A percentile compares a stretch with the other conserved stretches of the same genome.
phyloP scores from a whole-genome alignment of 1,140 invertebrate genomes.

The Phymorhynchus buccinoides region DNA sequence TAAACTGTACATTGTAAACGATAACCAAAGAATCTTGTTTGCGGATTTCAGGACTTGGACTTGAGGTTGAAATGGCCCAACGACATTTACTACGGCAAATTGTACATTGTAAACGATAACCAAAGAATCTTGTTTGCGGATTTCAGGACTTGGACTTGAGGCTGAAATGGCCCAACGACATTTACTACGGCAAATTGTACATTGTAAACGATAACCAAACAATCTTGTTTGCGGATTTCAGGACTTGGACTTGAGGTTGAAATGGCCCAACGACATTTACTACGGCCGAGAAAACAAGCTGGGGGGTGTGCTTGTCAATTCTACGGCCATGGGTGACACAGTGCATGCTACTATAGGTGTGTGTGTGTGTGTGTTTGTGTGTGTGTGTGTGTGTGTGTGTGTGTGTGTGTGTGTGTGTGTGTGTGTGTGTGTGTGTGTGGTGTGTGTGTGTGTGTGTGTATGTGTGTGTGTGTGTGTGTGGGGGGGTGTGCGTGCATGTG shows the following conservation, averaged over 20 bases:
- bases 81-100: too few species aligned
- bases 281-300: conserved; percentile 84
- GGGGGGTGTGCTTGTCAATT: conserved; percentile 87
- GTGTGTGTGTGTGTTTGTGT: neutral
- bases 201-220: too few species aligned
- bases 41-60: too few species aligned
- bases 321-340: conserved; percentile 77
- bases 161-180: too few species aligned
- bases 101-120: too few species aligned
- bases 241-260: conserved; percentile 82
- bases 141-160: too few species aligned
- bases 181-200: too few species aligned
- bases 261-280: conserved; percentile 99
- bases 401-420: neutral
- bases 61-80: too few species aligned
- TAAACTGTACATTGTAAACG: too few species aligned
- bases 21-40: too few species aligned
- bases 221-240: conserved; percentile 70
- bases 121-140: too few species aligned
- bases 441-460: neutral
- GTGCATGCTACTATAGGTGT: conserved; percentile 81
- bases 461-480: neutral
- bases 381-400: neutral
- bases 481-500: too few species aligned
- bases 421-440: neutral